phyloP scores from a whole-genome alignment of 2,797 vertebrate genomes.

The Gallirallus australis region DNA sequence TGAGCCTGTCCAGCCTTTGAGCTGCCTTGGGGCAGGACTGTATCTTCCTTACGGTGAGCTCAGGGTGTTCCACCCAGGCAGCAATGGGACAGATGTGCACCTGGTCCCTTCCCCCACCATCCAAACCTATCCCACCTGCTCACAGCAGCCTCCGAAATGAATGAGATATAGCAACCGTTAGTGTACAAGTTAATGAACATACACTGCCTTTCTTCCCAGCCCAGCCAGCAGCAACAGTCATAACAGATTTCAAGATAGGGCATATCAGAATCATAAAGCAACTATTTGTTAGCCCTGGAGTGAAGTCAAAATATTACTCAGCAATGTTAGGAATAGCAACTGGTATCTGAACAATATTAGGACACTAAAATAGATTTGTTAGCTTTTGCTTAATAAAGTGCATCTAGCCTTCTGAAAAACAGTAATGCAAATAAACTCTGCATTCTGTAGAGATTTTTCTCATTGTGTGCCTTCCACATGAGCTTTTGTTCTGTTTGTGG shows the following conservation, averaged over 20 bases:
- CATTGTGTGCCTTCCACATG: not conserved
- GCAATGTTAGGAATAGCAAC: constrained; percentile 32
- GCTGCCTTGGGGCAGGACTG: not conserved
- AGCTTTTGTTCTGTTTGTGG: not conserved
- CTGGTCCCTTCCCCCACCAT: not conserved
- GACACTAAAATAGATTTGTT: not conserved
- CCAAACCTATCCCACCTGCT: not conserved
- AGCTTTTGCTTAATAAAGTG: not conserved
- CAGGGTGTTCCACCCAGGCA: not conserved
- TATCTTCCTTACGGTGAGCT: not conserved
- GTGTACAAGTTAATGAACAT: not conserved
- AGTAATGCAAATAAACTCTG: not conserved
- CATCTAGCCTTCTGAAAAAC: constrained; percentile 1
- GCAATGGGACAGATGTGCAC: not conserved
- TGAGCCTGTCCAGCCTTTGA: not conserved
- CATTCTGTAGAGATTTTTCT: not conserved
- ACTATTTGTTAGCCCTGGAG: constrained; percentile 29
- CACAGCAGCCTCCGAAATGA: not conserved
- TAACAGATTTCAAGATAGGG: constrained; percentile 27
- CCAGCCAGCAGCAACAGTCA: not conserved
- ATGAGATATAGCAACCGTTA: not conserved
- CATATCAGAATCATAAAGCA: constrained; percentile 28
- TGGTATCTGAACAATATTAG: constrained; percentile 9
- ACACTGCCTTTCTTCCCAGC: not conserved
- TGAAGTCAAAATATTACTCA: constrained; percentile 51